These are phyloP conservation scores for Piscicola geometra DNA, from an alignment of 2,888 invertebrate genomes.

Conservation along the genomic window DNA sequence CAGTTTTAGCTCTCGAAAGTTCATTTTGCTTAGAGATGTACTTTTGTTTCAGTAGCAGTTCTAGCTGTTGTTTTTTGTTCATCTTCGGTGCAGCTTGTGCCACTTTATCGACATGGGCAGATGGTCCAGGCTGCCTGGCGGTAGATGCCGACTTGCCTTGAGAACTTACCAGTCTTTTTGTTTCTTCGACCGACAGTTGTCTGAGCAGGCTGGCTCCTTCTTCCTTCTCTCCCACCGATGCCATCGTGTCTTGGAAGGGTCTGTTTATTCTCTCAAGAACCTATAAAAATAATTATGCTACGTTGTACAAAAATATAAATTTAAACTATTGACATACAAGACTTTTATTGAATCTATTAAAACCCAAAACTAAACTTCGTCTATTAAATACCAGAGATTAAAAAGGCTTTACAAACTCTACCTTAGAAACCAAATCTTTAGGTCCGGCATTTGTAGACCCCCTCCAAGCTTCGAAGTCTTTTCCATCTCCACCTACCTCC, in stretches of 20 bases:
- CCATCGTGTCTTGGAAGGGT: constrained; percentile 39
- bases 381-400: no score
- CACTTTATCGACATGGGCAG: neutral
- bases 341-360: no score
- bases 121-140: no score
- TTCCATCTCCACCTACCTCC: constrained; percentile 38
- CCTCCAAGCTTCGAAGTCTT: constrained; percentile 37
- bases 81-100: neutral
- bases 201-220: neutral
- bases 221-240: constrained; percentile 26
- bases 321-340: no score
- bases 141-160: no score
- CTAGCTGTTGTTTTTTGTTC: constrained; percentile 9
- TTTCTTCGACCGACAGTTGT: no score
- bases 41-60: neutral
- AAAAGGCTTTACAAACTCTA: no score
- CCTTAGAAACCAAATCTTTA: no score
- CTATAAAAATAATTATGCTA: no score
- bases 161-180: no score
- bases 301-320: no score
- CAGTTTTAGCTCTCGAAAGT: neutral
- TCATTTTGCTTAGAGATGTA: neutral
- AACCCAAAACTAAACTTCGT: no score
- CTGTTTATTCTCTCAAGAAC: constrained; percentile 37
- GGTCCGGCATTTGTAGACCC: constrained; percentile 26